Conservation (phyloP, 2,888 invertebrate genomes). For the Neoscelio sp. region DNA sequence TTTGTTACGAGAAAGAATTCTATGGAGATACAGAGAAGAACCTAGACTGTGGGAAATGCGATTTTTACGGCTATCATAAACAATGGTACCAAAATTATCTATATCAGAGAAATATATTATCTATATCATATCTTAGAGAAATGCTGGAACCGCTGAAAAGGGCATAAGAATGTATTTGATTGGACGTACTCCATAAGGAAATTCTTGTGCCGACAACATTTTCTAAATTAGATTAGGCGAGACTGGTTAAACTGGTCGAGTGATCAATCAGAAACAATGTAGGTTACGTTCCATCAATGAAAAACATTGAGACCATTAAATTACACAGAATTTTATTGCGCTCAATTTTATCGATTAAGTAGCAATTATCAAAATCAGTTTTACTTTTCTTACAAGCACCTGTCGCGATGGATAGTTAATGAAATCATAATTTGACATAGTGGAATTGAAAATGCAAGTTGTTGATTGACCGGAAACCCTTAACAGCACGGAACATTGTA, state of each 20-base stretch:
- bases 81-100: background rate
- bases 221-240: constrained; percentile 55
- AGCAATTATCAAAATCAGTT: constrained; percentile 28
- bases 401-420: too few species aligned
- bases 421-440: background rate
- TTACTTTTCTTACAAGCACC: too few species aligned
- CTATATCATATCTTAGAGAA: too few species aligned
- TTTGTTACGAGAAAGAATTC: background rate
- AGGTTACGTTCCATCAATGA: constrained; percentile 34
- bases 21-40: background rate
- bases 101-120: too few species aligned
- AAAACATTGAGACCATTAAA: constrained; percentile 42
- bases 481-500: too few species aligned
- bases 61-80: background rate
- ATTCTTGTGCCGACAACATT: constrained; percentile 27
- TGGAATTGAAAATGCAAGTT: constrained; percentile 4
- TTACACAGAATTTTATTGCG: constrained; percentile 18
- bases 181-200: constrained; percentile 24
- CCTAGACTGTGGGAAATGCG: constrained; percentile 18
- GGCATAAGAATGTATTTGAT: constrained; percentile 31
- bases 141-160: constrained; percentile 2
- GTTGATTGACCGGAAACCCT: too few species aligned
- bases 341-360: constrained; percentile 18
- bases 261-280: constrained; percentile 52
- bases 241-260: constrained; percentile 43